Conservation (phyloP, 1,140 invertebrate genomes). For the Andricus grossulariae region DNA sequence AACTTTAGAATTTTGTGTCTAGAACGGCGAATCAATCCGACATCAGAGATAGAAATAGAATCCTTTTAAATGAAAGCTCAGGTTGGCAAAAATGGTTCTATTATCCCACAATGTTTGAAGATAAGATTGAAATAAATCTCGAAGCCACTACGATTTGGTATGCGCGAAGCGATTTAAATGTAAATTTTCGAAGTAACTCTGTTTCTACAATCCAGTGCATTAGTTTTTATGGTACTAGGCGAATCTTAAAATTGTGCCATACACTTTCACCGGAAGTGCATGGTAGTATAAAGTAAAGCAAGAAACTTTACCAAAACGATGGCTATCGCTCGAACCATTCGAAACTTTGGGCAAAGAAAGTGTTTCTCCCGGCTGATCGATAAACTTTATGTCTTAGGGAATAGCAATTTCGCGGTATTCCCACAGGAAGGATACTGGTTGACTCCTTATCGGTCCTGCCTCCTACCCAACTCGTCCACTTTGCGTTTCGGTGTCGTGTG, state of each 20-base stretch:
- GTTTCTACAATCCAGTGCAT: slow-evolving; percentile 6
- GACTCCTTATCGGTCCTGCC: slow-evolving; percentile 49
- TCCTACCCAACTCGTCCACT: not conserved
- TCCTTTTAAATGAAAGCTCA: not conserved
- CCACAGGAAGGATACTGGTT: slow-evolving; percentile 44
- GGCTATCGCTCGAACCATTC: slow-evolving; percentile 28
- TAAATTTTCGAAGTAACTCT: slow-evolving; percentile 14
- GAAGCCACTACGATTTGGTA: slow-evolving; percentile 2
- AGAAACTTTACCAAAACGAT: slow-evolving; percentile 38
- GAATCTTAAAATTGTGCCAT: slow-evolving; percentile 6
- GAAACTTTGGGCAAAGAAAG: slow-evolving; percentile 43
- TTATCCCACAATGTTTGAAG: slow-evolving; percentile 3
- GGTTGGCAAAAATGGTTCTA: not conserved
- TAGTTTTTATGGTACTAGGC: slow-evolving; percentile 25
- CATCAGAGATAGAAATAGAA: not conserved
- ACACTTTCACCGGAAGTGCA: slow-evolving; percentile 26
- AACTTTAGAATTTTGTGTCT: not conserved
- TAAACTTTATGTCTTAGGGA: slow-evolving; percentile 52
- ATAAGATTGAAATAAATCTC: slow-evolving; percentile 21
- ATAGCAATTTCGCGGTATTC: slow-evolving; percentile 53
- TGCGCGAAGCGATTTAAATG: slow-evolving; percentile 16
- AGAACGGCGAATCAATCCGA: not conserved
- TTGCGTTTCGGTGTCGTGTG: not conserved
- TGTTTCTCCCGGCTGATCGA: slow-evolving; percentile 46
- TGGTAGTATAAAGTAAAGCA: slow-evolving; percentile 46